A percentile compares a stretch with the other conserved stretches of the same genome.
phyloP scores from a whole-genome alignment of 2,797 vertebrate genomes.

The Leptodactylus fallax region DNA sequence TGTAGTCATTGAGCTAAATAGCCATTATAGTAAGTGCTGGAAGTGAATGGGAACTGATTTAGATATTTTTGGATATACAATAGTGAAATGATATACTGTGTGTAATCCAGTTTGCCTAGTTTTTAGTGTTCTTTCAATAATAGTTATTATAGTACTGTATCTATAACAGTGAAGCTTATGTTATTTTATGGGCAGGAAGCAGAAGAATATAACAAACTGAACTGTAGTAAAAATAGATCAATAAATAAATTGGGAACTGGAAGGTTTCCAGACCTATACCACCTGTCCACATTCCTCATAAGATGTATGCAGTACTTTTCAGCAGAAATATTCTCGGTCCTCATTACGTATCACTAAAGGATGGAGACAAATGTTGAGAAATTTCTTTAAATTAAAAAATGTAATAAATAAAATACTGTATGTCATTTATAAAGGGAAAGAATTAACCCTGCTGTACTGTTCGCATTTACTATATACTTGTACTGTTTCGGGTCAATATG shows the following conservation, averaged over 20 bases:
- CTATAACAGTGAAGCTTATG: too few species aligned
- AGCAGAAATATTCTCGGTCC: neutral
- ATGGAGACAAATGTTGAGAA: neutral
- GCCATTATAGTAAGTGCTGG: neutral
- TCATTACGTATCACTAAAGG: neutral
- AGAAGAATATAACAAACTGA: neutral
- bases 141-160: too few species aligned
- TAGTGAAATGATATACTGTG: neutral
- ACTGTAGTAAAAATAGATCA: neutral
- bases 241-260: neutral
- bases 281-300: neutral
- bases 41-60: conserved; percentile 17
- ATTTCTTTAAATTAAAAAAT: neutral
- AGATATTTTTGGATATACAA: neutral
- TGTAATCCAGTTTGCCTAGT: neutral
- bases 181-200: neutral
- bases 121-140: neutral
- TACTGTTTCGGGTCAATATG: too few species aligned
- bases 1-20: neutral
- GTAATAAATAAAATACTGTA: neutral
- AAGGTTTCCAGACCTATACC: neutral
- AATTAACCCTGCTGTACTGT: too few species aligned
- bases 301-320: neutral
- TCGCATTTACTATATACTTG: too few species aligned
- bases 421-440: neutral